Evolutionary conservation across 2,113 vertebrate genomes (phyloP).

Genomic region (Rissa tridactyla): DNA sequence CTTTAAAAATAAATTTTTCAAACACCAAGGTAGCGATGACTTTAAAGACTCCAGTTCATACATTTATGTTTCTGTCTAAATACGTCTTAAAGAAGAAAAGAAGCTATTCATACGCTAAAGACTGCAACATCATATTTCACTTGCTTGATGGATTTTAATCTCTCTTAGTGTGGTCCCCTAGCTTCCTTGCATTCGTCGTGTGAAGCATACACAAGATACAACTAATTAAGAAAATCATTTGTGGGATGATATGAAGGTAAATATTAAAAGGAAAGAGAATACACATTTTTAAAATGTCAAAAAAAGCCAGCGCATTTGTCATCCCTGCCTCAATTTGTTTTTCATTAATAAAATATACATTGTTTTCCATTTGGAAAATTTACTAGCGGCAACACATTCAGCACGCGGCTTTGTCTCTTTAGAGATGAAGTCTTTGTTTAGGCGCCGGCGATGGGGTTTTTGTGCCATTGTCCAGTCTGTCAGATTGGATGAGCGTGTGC

Average conservation of each 20-base stretch:
- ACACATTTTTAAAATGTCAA: conserved; percentile 62
- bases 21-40: not conserved
- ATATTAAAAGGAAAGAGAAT: conserved; percentile 70
- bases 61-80: conserved; percentile 12
- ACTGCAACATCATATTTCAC: conserved; percentile 39
- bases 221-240: conserved; percentile 77
- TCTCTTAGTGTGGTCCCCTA: not conserved
- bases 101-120: not conserved
- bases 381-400: conserved; percentile 68
- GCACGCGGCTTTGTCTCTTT: conserved; percentile 70
- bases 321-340: conserved; percentile 59
- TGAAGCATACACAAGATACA: not conserved
- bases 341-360: conserved; percentile 76
- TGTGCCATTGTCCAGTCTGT: conserved; percentile 88
- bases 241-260: conserved; percentile 70
- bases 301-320: conserved; percentile 44
- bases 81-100: not conserved
- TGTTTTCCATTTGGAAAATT: conserved; percentile 79
- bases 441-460: conserved; percentile 71
- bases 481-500: conserved; percentile 89
- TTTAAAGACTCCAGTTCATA: conserved; percentile 18
- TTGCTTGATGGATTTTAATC: conserved; percentile 56
- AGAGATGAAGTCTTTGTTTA: conserved; percentile 82
- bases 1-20: conserved; percentile 11
- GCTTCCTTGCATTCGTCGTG: conserved; percentile 10